These are phyloP conservation scores for Drosophila vallismaia DNA, from an alignment of 2,888 invertebrate genomes.

Conservation along the genomic window DNA sequence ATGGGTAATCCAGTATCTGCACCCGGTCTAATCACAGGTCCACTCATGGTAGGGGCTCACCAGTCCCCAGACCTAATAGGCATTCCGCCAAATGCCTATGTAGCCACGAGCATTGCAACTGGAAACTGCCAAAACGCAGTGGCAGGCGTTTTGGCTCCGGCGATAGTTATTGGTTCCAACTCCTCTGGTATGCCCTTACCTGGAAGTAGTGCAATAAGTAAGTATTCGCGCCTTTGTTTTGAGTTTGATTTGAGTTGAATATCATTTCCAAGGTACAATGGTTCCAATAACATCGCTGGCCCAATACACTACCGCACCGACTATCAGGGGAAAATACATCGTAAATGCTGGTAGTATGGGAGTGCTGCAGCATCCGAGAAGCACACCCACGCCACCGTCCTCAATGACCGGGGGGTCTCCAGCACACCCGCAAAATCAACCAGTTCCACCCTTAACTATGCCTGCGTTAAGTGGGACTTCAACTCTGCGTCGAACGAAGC, in stretches of 20 bases:
- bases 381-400: slow-evolving; percentile 75
- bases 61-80: slow-evolving; percentile 83
- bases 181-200: slow-evolving; percentile 59
- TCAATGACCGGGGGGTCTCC: slow-evolving; percentile 57
- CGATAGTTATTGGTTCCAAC: slow-evolving; percentile 75
- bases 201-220: slow-evolving; percentile 69
- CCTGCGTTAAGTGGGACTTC: slow-evolving; percentile 46
- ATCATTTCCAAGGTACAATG: slow-evolving; percentile 69
- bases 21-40: slow-evolving; percentile 61
- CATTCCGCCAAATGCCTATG: slow-evolving; percentile 76
- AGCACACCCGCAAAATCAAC: slow-evolving; percentile 55
- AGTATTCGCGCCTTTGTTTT: slow-evolving; percentile 44
- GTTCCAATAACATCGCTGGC: slow-evolving; percentile 82
- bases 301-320: slow-evolving; percentile 83
- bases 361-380: slow-evolving; percentile 75
- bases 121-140: slow-evolving; percentile 44
- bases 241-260: background rate
- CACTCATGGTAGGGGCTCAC: slow-evolving; percentile 69
- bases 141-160: slow-evolving; percentile 70
- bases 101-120: slow-evolving; percentile 54
- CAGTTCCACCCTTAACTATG: slow-evolving; percentile 49
- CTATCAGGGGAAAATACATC: slow-evolving; percentile 81
- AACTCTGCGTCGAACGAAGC: slow-evolving; percentile 66
- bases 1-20: slow-evolving; percentile 36
- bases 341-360: slow-evolving; percentile 74